Conservation (phyloP, 2,888 invertebrate genomes). For the Andrena fulva region DNA sequence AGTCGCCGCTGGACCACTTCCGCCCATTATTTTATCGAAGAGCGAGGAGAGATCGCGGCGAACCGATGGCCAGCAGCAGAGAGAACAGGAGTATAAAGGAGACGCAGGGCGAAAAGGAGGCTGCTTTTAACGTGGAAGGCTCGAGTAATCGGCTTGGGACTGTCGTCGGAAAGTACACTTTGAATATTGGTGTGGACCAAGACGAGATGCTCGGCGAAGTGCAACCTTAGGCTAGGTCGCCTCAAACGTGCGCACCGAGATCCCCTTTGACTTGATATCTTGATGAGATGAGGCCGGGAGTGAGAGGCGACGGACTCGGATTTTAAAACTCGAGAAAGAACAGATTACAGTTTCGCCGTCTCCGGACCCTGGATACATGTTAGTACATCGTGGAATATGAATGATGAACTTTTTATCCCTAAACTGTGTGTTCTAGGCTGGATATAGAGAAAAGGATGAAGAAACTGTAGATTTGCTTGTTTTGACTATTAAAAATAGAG, state of each 20-base stretch:
- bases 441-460: no score
- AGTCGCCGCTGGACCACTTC: slow-evolving; percentile 33
- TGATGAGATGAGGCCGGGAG: slow-evolving; percentile 44
- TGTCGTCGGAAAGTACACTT: slow-evolving; percentile 64
- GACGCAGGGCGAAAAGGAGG: slow-evolving; percentile 21
- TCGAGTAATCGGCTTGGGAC: slow-evolving; percentile 56
- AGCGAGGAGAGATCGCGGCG: slow-evolving; percentile 51
- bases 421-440: no score
- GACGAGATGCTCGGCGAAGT: slow-evolving; percentile 44
- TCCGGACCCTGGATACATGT: not conserved
- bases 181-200: slow-evolving; percentile 63
- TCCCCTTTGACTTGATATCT: slow-evolving; percentile 64
- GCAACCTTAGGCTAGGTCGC: slow-evolving; percentile 47
- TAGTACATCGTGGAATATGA: not conserved
- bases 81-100: slow-evolving; percentile 29
- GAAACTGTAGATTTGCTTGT: no score
- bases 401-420: not conserved
- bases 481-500: no score
- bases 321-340: slow-evolving; percentile 15
- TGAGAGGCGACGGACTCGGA: not conserved
- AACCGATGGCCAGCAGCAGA: slow-evolving; percentile 40
- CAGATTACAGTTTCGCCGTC: slow-evolving; percentile 9
- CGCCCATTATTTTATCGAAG: slow-evolving; percentile 58
- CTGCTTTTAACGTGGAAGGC: slow-evolving; percentile 62
- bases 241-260: slow-evolving; percentile 26